phyloP scores from a whole-genome alignment of 2,113 vertebrate species.

The Chinchilla lanigera region DNA sequence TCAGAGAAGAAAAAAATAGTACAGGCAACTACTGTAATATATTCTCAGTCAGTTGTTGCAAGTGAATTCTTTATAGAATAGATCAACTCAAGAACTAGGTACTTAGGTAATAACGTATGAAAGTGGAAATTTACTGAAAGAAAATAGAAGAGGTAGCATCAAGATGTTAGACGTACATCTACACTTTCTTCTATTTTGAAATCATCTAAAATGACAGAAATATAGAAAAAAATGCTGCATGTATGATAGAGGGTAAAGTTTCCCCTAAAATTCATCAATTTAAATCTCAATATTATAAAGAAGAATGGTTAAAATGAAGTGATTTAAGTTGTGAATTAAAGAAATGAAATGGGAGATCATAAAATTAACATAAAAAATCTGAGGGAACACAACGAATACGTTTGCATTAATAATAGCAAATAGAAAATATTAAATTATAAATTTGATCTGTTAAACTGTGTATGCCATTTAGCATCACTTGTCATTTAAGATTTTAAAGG shows the following conservation, averaged over 20 bases:
- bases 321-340: not conserved
- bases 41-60: not conserved
- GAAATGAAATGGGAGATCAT: not conserved
- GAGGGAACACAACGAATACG: not conserved
- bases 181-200: not conserved
- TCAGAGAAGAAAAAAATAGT: not conserved
- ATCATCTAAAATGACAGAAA: not conserved
- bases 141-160: not conserved
- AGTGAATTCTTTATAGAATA: not conserved
- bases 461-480: not conserved
- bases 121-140: not conserved
- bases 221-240: not conserved
- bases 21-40: not conserved
- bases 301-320: constrained; percentile 28
- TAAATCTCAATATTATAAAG: not conserved
- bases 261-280: not conserved
- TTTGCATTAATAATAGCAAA: constrained; percentile 7
- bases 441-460: not conserved
- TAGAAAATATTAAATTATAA: constrained; percentile 15
- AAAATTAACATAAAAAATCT: not conserved
- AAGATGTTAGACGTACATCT: not conserved
- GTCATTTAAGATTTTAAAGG: no score
- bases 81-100: not conserved
- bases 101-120: not conserved
- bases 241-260: fast-evolving